Conservation (phyloP, 2,888 invertebrate species). For the Philonicus albiceps region DNA sequence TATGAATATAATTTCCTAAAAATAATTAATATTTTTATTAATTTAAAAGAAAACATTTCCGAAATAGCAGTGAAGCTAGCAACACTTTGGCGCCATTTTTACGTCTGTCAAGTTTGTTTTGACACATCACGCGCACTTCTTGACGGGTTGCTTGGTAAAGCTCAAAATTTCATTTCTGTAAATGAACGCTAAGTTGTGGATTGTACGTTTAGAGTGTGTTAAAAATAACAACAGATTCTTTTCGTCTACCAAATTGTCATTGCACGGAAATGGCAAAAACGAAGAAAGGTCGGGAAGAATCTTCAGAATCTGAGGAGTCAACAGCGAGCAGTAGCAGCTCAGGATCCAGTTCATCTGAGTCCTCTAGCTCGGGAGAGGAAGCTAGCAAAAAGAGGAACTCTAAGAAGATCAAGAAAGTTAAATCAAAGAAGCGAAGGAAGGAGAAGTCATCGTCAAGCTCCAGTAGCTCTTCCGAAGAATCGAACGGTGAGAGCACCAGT, state of each 20-base stretch:
- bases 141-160: background rate
- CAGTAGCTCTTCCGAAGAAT: conserved; percentile 14
- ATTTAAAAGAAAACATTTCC: background rate
- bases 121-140: conserved; percentile 21
- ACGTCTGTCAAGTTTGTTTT: conserved; percentile 3
- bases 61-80: background rate
- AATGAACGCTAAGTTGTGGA: background rate
- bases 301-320: conserved; percentile 16
- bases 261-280: background rate
- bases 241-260: background rate
- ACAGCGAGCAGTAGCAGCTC: background rate
- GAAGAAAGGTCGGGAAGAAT: background rate
- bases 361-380: background rate
- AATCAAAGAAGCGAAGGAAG: conserved; percentile 13
- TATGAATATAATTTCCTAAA: background rate
- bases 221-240: background rate
- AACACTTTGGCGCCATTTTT: background rate
- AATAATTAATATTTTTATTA: background rate
- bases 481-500: background rate
- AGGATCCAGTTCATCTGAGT: background rate
- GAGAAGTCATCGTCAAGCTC: conserved; percentile 22
- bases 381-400: conserved; percentile 22
- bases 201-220: background rate
- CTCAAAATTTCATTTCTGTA: background rate
- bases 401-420: background rate